Evolutionary conservation across 2,797 vertebrate species (phyloP).

Genomic region (Buceros bicornis): DNA sequence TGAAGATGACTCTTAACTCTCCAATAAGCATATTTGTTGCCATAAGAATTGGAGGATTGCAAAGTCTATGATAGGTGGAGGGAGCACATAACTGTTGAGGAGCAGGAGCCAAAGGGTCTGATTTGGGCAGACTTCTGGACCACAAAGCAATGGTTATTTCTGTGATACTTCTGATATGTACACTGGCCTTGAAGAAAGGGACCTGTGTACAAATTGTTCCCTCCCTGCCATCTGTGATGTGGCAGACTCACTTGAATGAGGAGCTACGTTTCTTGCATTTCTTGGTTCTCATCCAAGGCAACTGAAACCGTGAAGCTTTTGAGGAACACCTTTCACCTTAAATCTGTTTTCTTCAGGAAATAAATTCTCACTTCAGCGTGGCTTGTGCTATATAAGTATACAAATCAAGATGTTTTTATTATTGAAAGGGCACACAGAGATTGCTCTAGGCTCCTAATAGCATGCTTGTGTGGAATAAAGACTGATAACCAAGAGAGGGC

Average conservation of each 20-base stretch:
- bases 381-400: constrained; percentile 4
- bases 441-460: constrained; percentile 22
- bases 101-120: background rate
- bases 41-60: background rate
- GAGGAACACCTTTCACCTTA: constrained; percentile 52
- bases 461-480: background rate
- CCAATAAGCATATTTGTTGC: background rate
- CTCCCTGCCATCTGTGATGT: fast-evolving
- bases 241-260: background rate
- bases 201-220: background rate
- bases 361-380: constrained; percentile 41
- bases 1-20: background rate
- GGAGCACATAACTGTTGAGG: background rate
- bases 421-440: constrained; percentile 11
- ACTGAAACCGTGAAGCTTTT: constrained; percentile 19
- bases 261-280: background rate
- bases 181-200: background rate
- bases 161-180: background rate
- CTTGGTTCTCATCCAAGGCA: background rate
- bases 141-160: background rate
- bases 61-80: background rate
- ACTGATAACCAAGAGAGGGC: background rate
- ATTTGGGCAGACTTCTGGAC: background rate
- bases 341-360: constrained; percentile 36
- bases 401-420: constrained; percentile 33